phyloP scores from a whole-genome alignment of 2,113 vertebrate species.

The Colossoma macropomum region DNA sequence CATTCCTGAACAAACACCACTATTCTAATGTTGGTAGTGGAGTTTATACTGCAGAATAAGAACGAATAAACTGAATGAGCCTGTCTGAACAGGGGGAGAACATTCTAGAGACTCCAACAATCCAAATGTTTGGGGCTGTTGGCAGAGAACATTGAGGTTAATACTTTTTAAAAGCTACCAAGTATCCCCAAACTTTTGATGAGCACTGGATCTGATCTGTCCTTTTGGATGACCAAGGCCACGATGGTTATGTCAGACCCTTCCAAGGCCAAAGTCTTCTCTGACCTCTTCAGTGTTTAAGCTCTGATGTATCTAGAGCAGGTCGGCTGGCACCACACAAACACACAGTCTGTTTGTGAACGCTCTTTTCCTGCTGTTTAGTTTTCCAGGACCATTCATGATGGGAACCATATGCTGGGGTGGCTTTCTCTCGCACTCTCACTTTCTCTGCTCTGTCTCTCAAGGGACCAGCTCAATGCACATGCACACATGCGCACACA shows the following conservation, averaged over 20 bases:
- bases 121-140: no score
- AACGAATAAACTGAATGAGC: no score
- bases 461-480: not conserved
- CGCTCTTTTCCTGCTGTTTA: not conserved
- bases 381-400: slow-evolving; percentile 38
- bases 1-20: no score
- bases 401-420: slow-evolving; percentile 50
- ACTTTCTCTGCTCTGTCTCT: not conserved
- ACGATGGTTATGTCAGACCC: not conserved
- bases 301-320: not conserved
- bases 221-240: not conserved
- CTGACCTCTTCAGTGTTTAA: not conserved
- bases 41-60: no score
- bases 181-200: no score
- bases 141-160: no score
- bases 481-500: not conserved
- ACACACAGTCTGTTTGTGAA: slow-evolving; percentile 20
- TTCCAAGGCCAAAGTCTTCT: not conserved
- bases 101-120: no score
- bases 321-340: slow-evolving; percentile 10
- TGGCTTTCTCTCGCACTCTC: not conserved
- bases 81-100: no score
- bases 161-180: no score
- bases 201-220: not conserved
- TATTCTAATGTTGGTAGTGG: no score